Conservation (phyloP, 2,113 vertebrate genomes). For the Thymallus thymallus region DNA sequence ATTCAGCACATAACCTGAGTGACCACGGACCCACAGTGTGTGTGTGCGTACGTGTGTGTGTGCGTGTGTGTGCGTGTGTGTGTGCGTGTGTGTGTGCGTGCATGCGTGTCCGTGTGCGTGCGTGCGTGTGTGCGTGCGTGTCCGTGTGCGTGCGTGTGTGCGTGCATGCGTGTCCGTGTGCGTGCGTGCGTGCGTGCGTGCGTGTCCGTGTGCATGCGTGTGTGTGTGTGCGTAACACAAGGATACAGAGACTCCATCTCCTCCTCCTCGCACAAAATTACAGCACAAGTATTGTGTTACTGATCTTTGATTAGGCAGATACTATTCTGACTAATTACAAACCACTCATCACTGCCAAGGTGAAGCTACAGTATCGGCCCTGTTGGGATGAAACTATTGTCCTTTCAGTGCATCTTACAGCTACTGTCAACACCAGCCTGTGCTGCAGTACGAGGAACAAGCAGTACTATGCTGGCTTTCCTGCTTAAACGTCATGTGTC, state of each 20-base stretch:
- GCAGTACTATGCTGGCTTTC: background rate
- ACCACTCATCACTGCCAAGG: slow-evolving; percentile 32
- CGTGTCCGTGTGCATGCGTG: slow-evolving; percentile 14
- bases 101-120: slow-evolving; percentile 44
- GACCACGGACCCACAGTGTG: slow-evolving; percentile 46
- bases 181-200: slow-evolving; percentile 41
- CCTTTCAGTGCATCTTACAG: slow-evolving; percentile 3
- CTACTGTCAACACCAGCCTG: slow-evolving; percentile 6
- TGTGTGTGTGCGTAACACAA: slow-evolving; percentile 64
- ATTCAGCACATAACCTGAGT: slow-evolving; percentile 56
- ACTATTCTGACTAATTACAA: slow-evolving; percentile 71
- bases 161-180: slow-evolving; percentile 26
- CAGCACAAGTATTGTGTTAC: slow-evolving; percentile 70
- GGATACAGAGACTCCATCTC: slow-evolving; percentile 66
- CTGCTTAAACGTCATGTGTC: background rate
- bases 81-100: slow-evolving; percentile 44
- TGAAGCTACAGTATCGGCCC: background rate
- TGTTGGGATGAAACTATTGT: background rate
- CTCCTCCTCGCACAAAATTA: slow-evolving; percentile 59
- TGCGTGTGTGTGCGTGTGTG: slow-evolving; percentile 11
- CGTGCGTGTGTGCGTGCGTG: slow-evolving; percentile 22
- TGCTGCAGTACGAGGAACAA: background rate
- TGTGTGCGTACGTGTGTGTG: slow-evolving; percentile 46
- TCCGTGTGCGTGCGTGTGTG: slow-evolving; percentile 43
- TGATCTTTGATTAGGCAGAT: slow-evolving; percentile 78